Base-by-base conservation (phyloP, 2,888 invertebrate genomes). In the Coleophora flavipennella region DNA sequence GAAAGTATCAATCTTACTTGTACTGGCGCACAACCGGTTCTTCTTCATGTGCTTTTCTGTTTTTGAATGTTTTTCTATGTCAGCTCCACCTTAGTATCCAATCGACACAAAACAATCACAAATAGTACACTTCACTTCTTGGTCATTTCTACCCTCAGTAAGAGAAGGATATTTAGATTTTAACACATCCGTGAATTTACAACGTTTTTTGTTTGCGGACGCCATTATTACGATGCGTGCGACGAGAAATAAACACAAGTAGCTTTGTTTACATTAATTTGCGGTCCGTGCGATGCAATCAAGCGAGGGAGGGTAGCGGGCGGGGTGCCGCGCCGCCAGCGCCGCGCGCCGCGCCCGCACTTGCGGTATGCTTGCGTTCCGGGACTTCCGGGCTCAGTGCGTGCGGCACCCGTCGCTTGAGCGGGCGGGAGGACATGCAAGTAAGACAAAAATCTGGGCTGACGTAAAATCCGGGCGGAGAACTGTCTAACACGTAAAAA, bases 181-280 rank as follows among this genome's bases (percentile, higher is more conserved):
- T 32, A 32, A 12, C 32, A 32, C 10, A 32, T 32, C 32, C 11
- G 32, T 32, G 32, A 32, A 32, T 32, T 32, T 32, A 32, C 32
- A n/a, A 10, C 32, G 32, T 32, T 32, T 32, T 32, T 35, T 35
- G 35, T 13, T 34, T 34, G 34, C 34, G 34, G 34, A 34, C 34
- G 34, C 34, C 34, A 34, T 34, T 34, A 14, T 34, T 34, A 14
- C 34, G 27, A 27, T 27, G 27, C 27, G 6, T 27, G 27, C 27
- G 27, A 6, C 6, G 9, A 27, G 9, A 6, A 27, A 27, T 27
- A 6, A 27, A 6, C 6, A 27, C 27, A 27, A 27, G 6, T 27
- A 27, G 27, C n/a, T n/a, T n/a, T n/a, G n/a, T n/a, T n/a, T n/a
- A n/a, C n/a, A n/a, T n/a, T n/a, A n/a, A n/a, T n/a, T n/a, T 27